A percentile compares a stretch with the other conserved stretches of the same genome.
These are phyloP conservation scores for Dendrolimus punctatus DNA, from an alignment of 1,140 invertebrate species.

Conservation along the genomic window DNA sequence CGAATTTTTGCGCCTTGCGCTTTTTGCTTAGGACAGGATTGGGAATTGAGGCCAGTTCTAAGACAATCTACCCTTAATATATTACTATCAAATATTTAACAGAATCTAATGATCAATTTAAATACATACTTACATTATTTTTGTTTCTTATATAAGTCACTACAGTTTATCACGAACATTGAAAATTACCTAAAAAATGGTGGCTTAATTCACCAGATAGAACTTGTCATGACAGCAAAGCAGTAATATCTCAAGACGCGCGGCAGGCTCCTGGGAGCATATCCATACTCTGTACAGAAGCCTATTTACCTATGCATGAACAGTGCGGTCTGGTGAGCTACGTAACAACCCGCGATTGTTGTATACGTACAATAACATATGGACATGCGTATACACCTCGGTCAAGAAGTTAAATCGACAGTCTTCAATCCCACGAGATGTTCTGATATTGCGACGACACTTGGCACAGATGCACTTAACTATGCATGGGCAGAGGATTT, in stretches of 20 bases:
- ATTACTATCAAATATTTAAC: no score
- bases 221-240: slow-evolving; percentile 24
- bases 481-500: slow-evolving; percentile 57
- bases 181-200: slow-evolving; percentile 7
- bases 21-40: no score
- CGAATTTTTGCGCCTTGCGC: no score
- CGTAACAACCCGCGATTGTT: slow-evolving; percentile 13
- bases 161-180: not conserved
- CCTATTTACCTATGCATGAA: slow-evolving; percentile 37
- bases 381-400: slow-evolving; percentile 1
- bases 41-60: no score
- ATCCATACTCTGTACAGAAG: slow-evolving; percentile 14
- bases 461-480: slow-evolving; percentile 52
- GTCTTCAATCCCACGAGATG: slow-evolving; percentile 22
- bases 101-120: no score
- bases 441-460: slow-evolving; percentile 52
- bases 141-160: no score
- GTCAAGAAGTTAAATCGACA: slow-evolving; percentile 41
- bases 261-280: slow-evolving; percentile 13
- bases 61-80: no score
- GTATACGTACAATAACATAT: slow-evolving; percentile 1
- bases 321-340: slow-evolving; percentile 12
- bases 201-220: slow-evolving; percentile 8
- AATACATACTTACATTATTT: no score
- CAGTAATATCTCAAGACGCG: slow-evolving; percentile 34